These are phyloP conservation scores for Delphinus delphis DNA, from an alignment of 2,113 vertebrate genomes.

Conservation along the genomic window DNA sequence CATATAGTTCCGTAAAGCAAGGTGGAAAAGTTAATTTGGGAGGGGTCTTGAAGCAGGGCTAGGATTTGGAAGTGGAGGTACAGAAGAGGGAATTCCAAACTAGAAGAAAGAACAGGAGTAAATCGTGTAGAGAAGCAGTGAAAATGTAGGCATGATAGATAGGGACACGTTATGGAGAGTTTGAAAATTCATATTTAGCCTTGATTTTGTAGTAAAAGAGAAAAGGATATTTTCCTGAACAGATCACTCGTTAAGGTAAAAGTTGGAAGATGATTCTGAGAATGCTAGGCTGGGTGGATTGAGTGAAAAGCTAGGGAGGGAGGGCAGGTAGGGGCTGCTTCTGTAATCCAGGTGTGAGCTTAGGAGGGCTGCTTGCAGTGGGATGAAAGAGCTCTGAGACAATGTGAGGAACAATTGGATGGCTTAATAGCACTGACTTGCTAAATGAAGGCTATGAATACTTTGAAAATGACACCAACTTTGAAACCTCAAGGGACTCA, in stretches of 20 bases:
- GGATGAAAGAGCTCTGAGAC: background rate
- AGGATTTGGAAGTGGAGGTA: background rate
- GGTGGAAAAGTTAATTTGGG: background rate
- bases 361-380: too few relatives aligned
- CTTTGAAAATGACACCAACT: background rate
- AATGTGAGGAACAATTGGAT: fast-evolving
- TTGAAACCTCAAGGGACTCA: background rate
- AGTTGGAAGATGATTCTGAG: background rate
- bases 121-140: background rate
- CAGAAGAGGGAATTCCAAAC: background rate
- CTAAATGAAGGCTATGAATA: background rate
- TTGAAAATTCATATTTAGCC: background rate
- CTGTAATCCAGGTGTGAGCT: background rate
- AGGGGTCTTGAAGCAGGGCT: background rate
- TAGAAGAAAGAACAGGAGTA: background rate
- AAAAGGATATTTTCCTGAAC: background rate
- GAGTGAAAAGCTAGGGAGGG: background rate
- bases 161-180: background rate
- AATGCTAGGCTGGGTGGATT: background rate
- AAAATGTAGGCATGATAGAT: background rate
- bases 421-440: background rate
- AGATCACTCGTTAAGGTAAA: background rate
- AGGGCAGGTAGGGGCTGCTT: background rate
- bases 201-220: background rate
- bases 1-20: background rate